phyloP scores from a whole-genome alignment of 2,797 vertebrate species.

The Balearica regulorum region DNA sequence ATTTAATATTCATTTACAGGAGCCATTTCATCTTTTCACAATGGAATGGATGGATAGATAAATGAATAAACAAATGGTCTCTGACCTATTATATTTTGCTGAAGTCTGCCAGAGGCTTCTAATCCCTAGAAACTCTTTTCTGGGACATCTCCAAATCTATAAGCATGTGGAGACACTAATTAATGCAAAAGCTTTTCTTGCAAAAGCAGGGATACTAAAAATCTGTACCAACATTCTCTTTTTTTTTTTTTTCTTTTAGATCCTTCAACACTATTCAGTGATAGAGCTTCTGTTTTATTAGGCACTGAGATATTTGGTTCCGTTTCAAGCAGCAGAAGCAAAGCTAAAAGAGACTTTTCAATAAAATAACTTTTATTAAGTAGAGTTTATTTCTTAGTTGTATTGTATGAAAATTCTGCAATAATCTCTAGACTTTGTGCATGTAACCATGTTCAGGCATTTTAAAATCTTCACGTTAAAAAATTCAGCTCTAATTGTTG shows the following conservation, averaged over 20 bases:
- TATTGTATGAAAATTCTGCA: background rate
- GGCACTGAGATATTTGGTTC: background rate
- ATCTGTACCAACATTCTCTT: background rate
- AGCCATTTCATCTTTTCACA: background rate
- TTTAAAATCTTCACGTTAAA: background rate
- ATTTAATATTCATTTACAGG: background rate
- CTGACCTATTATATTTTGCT: background rate
- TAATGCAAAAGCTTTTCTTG: slow-evolving; percentile 12
- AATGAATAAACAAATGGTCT: background rate
- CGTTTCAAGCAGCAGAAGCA: background rate
- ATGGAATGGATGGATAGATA: background rate
- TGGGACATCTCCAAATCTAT: slow-evolving; percentile 14
- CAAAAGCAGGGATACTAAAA: background rate
- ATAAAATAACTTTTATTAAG: background rate
- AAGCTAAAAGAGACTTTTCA: background rate
- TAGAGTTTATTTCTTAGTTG: background rate
- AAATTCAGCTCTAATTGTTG: background rate
- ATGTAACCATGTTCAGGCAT: background rate
- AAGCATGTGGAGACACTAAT: background rate
- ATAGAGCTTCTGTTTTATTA: background rate
- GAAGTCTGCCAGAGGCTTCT: slow-evolving; percentile 9
- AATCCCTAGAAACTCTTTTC: slow-evolving; percentile 32
- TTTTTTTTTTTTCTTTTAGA: background rate
- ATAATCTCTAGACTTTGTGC: background rate
- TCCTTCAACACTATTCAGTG: background rate